Percentiles rank a stretch among this genome's conserved stretches.
Evolutionary conservation across 2,888 invertebrate genomes (phyloP).

Genomic region (Criorhina ranunculi): DNA sequence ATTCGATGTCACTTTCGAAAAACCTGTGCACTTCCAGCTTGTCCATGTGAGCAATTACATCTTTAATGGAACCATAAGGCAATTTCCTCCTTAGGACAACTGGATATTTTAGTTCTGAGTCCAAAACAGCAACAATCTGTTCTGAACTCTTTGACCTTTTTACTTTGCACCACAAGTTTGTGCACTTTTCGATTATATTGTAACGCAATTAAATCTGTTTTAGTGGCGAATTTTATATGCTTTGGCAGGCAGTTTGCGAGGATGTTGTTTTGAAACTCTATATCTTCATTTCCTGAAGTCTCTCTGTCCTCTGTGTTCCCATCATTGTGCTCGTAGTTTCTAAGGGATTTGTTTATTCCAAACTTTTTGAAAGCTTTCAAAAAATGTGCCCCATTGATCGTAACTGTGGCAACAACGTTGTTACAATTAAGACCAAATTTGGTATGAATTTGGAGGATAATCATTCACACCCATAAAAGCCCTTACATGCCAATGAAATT

Average conservation of each 20-base stretch:
- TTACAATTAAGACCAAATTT: constrained; percentile 33
- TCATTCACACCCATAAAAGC: constrained; percentile 40
- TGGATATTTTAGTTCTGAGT: constrained; percentile 39
- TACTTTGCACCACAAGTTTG: constrained; percentile 41
- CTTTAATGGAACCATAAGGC: constrained; percentile 24
- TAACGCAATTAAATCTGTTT: not conserved
- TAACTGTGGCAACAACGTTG: constrained; percentile 44
- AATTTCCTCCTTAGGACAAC: constrained; percentile 30
- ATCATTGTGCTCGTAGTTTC: not conserved
- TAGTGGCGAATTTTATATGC: constrained; percentile 49
- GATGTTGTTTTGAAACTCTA: not conserved
- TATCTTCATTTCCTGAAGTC: not conserved
- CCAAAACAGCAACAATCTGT: constrained; percentile 37
- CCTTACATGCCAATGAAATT: constrained; percentile 18
- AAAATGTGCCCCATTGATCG: constrained; percentile 29
- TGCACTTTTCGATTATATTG: constrained; percentile 19
- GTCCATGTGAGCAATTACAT: constrained; percentile 30
- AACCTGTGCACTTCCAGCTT: constrained; percentile 23
- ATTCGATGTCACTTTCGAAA: constrained; percentile 22
- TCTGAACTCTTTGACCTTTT: constrained; percentile 30
- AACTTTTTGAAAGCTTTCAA: constrained; percentile 42
- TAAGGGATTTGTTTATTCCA: constrained; percentile 21
- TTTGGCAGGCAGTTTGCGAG: constrained; percentile 3
- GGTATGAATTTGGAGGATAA: constrained; percentile 39
- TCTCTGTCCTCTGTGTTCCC: not conserved